Evolutionary conservation across 2,888 invertebrate genomes (phyloP).

Genomic region (Asteroscopus sphinx): DNA sequence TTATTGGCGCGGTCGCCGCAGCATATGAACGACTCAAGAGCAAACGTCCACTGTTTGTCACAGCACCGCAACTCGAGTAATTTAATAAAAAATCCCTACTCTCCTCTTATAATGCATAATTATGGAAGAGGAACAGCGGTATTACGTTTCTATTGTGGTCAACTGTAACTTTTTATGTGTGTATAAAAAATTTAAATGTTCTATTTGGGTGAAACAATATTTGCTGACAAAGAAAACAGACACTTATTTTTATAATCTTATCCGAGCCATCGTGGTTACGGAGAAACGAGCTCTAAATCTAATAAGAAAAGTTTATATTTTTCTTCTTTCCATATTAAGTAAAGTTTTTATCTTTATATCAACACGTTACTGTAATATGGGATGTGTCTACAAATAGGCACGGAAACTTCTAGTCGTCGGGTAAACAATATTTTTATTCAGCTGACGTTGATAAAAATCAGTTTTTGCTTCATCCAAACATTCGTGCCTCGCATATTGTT

Average conservation of each 20-base stretch:
- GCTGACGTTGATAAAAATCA: constrained; percentile 76
- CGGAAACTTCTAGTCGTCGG: constrained; percentile 40
- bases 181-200: constrained; percentile 19
- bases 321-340: constrained; percentile 30
- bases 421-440: constrained; percentile 61
- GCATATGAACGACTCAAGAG: constrained; percentile 67
- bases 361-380: constrained; percentile 47
- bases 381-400: constrained; percentile 38
- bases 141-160: constrained; percentile 36
- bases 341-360: constrained; percentile 50
- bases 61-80: constrained; percentile 68
- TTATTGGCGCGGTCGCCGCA: constrained; percentile 63
- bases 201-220: constrained; percentile 20
- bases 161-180: constrained; percentile 36
- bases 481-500: constrained; percentile 72
- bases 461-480: constrained; percentile 71
- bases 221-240: constrained; percentile 37
- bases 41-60: constrained; percentile 73
- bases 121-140: constrained; percentile 47
- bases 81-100: constrained; percentile 74
- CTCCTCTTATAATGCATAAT: constrained; percentile 53
- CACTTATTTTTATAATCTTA: constrained; percentile 41
- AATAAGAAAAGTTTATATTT: constrained; percentile 44
- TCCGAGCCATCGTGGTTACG: constrained; percentile 11
- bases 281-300: constrained; percentile 29